Evolutionary conservation across 2,797 vertebrate species (phyloP), one percentile per base, ranked within the genome.

Genomic region (Spea hammondii): DNA sequence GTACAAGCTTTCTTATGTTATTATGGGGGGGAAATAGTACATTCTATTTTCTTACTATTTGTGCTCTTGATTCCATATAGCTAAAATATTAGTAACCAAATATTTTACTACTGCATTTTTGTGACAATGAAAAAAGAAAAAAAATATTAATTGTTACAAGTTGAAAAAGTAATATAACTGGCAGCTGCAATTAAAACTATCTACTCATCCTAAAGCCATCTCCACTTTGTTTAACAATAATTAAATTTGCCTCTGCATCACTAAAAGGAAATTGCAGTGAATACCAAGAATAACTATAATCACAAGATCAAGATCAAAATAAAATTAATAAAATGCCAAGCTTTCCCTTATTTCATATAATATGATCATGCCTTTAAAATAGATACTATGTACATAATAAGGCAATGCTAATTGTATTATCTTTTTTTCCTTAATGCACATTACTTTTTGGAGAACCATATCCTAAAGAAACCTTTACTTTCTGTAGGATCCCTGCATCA

Each of bases 161-260:
- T 11, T 12, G 5, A 57, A 13, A 57, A 57, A 13, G 64, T 65
- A 65, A 65, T 65, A 65, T 65, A 46, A 65, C 64, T 46, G 64
- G 47, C 64, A 65, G 47, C 3, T 2, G 64, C 44, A 65, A 65
- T 65, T 44, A 65, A 65, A 65, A 65, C 64, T 45, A 65, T 5
- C 64, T 44, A 65, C 64, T 65, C 64, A 46, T 8, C 64, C 64
- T 65, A 65, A 65, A 65, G 64, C 64, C 6, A 65, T 65, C 47
- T 65, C 32, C 4, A 65, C 44, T 65, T 65, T 4, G 13, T 65
- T 65, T 65, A 44, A 65, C 64, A 65, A 65, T 65, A 65, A 65
- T 65, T 65, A 46, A 65, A 65, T 65, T 46, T 46, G 32, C 64
- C 64, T 65, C 44, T 46, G 9, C 5, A 47, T 4, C 8, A 46